These are phyloP conservation scores for Apostichopus japonicus DNA, from an alignment of 35 echinoderm and acorn worm species.

Conservation along the genomic window DNA sequence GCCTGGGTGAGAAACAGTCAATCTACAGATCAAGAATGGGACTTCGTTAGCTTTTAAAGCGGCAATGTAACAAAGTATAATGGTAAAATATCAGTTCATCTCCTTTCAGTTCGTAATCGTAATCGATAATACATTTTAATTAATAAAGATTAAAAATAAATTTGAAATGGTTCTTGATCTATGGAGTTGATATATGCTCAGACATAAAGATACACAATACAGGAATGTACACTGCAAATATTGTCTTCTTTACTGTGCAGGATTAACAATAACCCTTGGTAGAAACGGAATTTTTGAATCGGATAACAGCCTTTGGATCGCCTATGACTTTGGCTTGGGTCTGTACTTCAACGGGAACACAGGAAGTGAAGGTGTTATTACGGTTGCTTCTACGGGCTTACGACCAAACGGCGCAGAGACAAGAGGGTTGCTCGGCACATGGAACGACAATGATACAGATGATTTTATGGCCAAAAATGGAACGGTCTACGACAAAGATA, in stretches of 20 bases:
- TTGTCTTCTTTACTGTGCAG: background rate
- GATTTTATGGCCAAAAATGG: slow-evolving; percentile 17
- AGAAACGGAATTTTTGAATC: background rate
- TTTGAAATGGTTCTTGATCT: too few relatives aligned
- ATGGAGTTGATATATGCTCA: too few relatives aligned
- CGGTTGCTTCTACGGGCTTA: slow-evolving; percentile 4
- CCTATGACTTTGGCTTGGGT: background rate
- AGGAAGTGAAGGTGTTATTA: slow-evolving; percentile 2
- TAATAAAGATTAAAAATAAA: too few relatives aligned
- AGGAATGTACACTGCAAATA: background rate
- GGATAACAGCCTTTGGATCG: background rate
- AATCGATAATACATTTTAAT: too few relatives aligned
- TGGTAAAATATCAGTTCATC: too few relatives aligned
- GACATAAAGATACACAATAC: too few relatives aligned
- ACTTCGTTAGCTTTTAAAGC: background rate
- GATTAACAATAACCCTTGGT: background rate
- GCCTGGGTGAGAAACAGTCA: background rate
- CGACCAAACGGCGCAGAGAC: background rate
- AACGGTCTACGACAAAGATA: background rate
- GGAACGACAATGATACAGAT: background rate
- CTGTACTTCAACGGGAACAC: slow-evolving; percentile 36
- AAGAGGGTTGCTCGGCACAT: slow-evolving; percentile 15
- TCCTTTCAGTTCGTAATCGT: too few relatives aligned
- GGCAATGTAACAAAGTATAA: background rate
- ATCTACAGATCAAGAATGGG: background rate